These are phyloP conservation scores for Drosophila triauraria DNA, from an alignment of 1,140 invertebrate species.

Conservation along the genomic window DNA sequence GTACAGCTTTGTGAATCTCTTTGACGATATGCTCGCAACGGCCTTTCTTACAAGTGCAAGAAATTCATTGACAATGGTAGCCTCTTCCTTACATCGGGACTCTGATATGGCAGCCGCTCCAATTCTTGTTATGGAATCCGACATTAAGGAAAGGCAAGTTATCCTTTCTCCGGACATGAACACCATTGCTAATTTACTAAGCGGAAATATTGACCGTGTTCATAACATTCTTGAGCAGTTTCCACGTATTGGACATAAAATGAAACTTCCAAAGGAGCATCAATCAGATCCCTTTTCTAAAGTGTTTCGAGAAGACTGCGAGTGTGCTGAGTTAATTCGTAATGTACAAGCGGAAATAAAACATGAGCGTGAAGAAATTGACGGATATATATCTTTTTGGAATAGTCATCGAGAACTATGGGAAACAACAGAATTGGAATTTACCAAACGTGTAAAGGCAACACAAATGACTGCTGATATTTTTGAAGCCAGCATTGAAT, in stretches of 20 bases:
- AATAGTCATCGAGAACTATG: constrained; percentile 92
- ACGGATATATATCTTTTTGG: constrained; percentile 90
- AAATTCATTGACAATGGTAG: constrained; percentile 90
- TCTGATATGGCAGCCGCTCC: constrained; percentile 90
- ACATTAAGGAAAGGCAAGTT: constrained; percentile 85
- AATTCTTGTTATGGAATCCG: constrained; percentile 86
- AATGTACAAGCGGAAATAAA: constrained; percentile 87
- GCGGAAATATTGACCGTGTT: constrained; percentile 84
- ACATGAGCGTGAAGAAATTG: constrained; percentile 86
- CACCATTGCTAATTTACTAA: constrained; percentile 87
- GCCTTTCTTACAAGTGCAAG: constrained; percentile 90
- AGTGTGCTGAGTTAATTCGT: constrained; percentile 87
- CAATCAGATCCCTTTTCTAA: constrained; percentile 77
- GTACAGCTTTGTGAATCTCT: constrained; percentile 90
- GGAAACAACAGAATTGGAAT: constrained; percentile 92
- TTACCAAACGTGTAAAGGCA: constrained; percentile 90
- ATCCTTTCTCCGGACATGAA: constrained; percentile 88
- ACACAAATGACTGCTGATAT: constrained; percentile 89
- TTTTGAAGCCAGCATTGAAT: constrained; percentile 90
- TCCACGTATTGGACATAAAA: constrained; percentile 87
- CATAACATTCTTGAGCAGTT: constrained; percentile 85
- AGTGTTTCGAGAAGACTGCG: constrained; percentile 86
- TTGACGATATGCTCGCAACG: constrained; percentile 91
- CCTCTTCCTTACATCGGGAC: constrained; percentile 90
- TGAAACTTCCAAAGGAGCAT: constrained; percentile 85